Conservation (phyloP, 2,797 vertebrate genomes). For the Enteromius treurensis region DNA sequence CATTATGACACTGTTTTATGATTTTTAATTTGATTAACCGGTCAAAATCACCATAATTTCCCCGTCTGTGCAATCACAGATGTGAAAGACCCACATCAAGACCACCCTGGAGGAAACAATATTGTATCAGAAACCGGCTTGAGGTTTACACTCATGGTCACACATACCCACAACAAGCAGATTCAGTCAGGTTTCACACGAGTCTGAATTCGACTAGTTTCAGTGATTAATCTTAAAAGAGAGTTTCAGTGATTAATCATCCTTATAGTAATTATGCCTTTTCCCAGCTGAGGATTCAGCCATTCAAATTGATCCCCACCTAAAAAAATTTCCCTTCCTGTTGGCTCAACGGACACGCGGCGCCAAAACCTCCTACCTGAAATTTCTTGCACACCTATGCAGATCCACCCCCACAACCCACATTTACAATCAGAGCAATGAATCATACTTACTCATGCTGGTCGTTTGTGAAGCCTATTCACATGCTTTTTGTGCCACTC, state of each 20-base stretch:
- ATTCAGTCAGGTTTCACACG: background rate
- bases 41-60: background rate
- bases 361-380: background rate
- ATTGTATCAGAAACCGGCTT: slow-evolving; percentile 1
- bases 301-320: background rate
- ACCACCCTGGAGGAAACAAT: slow-evolving; percentile 11
- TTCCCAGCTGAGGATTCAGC: background rate
- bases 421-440: slow-evolving; percentile 19
- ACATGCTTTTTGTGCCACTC: background rate
- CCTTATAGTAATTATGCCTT: background rate
- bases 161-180: slow-evolving; percentile 9
- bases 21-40: background rate
- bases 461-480: background rate
- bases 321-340: background rate
- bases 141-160: background rate
- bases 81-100: slow-evolving; percentile 15
- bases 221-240: background rate
- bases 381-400: slow-evolving; percentile 12
- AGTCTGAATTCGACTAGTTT: background rate
- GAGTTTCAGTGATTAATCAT: slow-evolving; percentile 26
- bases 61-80: background rate
- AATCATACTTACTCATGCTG: slow-evolving; percentile 21
- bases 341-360: background rate
- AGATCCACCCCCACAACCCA: slow-evolving; percentile 2
- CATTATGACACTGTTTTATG: background rate